Base-by-base conservation (phyloP, 2,113 vertebrate genomes). In the Ailuropoda melanoleuca region DNA sequence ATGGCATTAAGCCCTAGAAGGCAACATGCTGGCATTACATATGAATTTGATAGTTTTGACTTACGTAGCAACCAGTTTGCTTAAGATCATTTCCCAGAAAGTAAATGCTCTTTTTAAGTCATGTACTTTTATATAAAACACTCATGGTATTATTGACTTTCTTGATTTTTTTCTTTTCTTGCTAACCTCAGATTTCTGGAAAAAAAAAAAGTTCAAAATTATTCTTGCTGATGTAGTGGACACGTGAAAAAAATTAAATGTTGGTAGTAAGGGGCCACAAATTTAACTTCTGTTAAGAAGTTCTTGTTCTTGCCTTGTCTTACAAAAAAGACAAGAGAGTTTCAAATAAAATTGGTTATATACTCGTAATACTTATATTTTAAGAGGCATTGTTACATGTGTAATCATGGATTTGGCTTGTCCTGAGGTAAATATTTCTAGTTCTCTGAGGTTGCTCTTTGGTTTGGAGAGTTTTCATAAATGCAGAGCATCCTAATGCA, bases 141-240 rank as follows among this genome's bases (percentile, higher is more conserved):
- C 58, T 93, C 53, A 55, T 31, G 50, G 86, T 96, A 95, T 93
- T 86, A 95, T 81, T 97, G 56, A 64, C 96, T 95, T 98, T 98
- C 86, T 95, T 95, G 74, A 98, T 97, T 98, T 97, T 96, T 37
- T 96, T 89, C 92, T 93, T 98, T 97, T 92, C 85, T 90, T 94
- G 98, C 96, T 98, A 98, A 99, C 99, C 99, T 99, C 99, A 99
- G 98, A 98, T 98, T 99, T 98, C 99, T 99, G 99, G 98, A 98
- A 99, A 97, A 92, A 97, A 92, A 56, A 93, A 93, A 98, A 98
- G 95, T 98, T 98, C 97, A 97, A 97, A 96, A 95, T 97, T 97
- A 70, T 97, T 80, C 96, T 95, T 85, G 77, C 23, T 70, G 85
- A 19, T 6, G 87, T 80, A 95, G 15, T 97, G 58, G 88, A 97